Conservation (phyloP, 2,113 vertebrate genomes). For the Parotia lawesii region DNA sequence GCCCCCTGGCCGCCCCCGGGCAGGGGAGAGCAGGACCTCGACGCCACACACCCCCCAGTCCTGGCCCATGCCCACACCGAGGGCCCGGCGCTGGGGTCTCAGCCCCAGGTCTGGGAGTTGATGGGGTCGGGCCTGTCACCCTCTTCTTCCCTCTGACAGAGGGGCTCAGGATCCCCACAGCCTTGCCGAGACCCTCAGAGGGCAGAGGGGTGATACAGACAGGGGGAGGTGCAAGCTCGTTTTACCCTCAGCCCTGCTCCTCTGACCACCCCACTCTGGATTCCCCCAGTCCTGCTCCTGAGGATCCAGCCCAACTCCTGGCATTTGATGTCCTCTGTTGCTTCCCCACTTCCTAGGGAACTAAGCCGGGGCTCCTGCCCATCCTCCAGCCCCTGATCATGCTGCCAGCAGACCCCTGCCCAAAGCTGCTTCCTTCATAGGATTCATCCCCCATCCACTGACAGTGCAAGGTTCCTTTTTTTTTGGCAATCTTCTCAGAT, state of each 20-base stretch:
- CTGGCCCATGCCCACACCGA: neutral
- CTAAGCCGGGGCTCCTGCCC: neutral
- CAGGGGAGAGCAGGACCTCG: neutral
- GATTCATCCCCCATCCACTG: neutral
- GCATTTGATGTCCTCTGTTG: rapidly evolving
- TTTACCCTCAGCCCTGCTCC: no score
- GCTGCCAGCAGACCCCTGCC: rapidly evolving
- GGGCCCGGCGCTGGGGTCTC: rapidly evolving
- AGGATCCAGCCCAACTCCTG: rapidly evolving
- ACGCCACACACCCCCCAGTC: rapidly evolving
- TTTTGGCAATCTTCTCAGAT: neutral
- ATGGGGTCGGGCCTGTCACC: no score
- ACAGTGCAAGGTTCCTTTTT: neutral
- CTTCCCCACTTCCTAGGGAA: no score
- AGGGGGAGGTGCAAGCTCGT: rapidly evolving
- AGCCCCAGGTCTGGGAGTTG: neutral
- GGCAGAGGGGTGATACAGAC: neutral
- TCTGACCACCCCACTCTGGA: neutral
- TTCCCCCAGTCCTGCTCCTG: rapidly evolving
- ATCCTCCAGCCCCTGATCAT: rapidly evolving
- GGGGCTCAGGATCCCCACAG: neutral
- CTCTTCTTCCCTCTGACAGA: no score
- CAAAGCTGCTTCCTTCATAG: no score
- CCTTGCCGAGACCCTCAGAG: neutral
- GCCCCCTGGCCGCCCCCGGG: no score